phyloP scores from a whole-genome alignment of 1,140 invertebrate genomes.

The Sycophila sp. region DNA sequence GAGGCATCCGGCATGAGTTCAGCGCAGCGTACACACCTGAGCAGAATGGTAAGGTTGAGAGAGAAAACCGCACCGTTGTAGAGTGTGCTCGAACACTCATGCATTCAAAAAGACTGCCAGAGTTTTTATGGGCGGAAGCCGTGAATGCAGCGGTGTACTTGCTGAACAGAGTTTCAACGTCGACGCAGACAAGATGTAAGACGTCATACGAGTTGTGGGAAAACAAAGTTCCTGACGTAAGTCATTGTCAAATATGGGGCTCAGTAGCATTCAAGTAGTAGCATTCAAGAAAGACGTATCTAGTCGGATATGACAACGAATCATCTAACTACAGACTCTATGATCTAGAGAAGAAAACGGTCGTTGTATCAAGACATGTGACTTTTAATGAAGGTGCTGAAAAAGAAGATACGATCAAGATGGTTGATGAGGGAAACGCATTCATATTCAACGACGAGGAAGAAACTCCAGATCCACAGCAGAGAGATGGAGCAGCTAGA shows the following conservation, averaged over 20 bases:
- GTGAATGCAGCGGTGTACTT: background rate
- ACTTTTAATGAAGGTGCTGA: background rate
- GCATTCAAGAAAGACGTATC: background rate
- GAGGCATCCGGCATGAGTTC: conserved; percentile 15
- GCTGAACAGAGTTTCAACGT: background rate
- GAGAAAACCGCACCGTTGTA: conserved; percentile 6
- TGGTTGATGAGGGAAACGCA: no score
- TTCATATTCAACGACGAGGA: no score
- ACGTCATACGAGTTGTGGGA: conserved; percentile 29
- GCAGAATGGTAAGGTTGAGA: conserved; percentile 12
- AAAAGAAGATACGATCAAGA: no score
- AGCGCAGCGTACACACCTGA: background rate
- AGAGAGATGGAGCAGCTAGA: no score
- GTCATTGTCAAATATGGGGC: conserved; percentile 24
- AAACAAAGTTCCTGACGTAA: conserved; percentile 25
- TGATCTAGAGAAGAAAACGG: background rate
- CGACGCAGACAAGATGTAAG: background rate
- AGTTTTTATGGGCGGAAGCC: background rate
- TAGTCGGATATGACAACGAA: background rate
- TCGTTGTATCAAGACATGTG: background rate
- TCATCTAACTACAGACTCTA: background rate
- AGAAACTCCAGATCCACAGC: no score
- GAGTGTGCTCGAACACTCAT: conserved; percentile 6
- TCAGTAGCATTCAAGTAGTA: background rate
- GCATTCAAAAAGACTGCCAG: background rate